Conservation (phyloP, 2,113 vertebrate genomes). For the Stigmatopora argus region DNA sequence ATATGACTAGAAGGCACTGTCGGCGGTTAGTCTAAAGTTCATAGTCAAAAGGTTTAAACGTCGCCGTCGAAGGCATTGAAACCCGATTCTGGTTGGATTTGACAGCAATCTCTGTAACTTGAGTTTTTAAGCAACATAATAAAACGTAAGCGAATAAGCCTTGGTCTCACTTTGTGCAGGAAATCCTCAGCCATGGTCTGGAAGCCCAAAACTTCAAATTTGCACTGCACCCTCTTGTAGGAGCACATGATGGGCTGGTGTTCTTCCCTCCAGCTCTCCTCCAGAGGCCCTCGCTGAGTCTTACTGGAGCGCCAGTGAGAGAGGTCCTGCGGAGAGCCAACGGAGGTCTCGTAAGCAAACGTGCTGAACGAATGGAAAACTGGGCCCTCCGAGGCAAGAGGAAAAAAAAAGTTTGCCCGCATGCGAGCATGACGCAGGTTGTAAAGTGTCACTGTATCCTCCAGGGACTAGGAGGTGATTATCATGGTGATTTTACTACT, state of each 20-base stretch:
- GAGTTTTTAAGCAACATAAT: too few species aligned
- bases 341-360: constrained; percentile 22
- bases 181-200: constrained; percentile 75
- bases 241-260: constrained; percentile 76
- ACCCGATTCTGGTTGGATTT: too few species aligned
- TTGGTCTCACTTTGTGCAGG: constrained; percentile 65
- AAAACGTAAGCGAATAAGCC: too few species aligned
- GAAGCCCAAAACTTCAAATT: constrained; percentile 76
- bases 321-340: constrained; percentile 66
- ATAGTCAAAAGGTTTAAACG: too few species aligned
- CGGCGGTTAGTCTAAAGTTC: too few species aligned
- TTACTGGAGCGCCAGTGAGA: constrained; percentile 70
- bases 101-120: too few species aligned
- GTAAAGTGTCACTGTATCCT: neutral
- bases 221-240: constrained; percentile 75
- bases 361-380: constrained; percentile 46
- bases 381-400: constrained; percentile 10
- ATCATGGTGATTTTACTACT: neutral
- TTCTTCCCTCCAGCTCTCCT: constrained; percentile 64
- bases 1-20: too few species aligned
- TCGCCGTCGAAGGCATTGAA: too few species aligned
- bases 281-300: constrained; percentile 73
- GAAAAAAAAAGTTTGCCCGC: constrained; percentile 6
- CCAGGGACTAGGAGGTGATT: neutral
- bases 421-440: neutral